Conservation (phyloP, 35 echinoderm and acorn worm genomes). For the Chiridota heheva region DNA sequence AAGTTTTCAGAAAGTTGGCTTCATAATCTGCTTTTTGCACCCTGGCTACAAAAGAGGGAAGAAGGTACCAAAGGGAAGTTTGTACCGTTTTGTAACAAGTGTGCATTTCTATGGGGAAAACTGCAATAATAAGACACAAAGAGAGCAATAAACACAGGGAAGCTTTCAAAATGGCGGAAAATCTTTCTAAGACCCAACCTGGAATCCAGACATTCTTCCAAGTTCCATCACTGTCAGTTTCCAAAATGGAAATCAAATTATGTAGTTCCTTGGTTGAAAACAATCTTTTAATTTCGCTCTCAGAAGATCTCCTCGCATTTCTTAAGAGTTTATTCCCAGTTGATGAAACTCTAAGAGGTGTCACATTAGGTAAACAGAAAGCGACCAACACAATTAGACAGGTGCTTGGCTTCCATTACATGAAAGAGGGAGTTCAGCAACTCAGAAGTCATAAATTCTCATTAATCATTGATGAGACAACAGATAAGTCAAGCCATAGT, state of each 20-base stretch:
- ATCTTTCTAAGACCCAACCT: too few relatives aligned
- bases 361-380: constrained; percentile 31
- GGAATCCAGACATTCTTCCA: not conserved
- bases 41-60: too few relatives aligned
- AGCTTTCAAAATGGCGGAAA: too few relatives aligned
- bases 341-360: constrained; percentile 21
- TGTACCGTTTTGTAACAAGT: too few relatives aligned
- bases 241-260: constrained; percentile 42
- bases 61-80: too few relatives aligned
- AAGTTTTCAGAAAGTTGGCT: too few relatives aligned
- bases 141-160: too few relatives aligned
- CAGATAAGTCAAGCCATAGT: constrained; percentile 26
- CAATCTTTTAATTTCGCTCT: constrained; percentile 12
- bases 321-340: constrained; percentile 17
- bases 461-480: constrained; percentile 28
- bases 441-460: constrained; percentile 15
- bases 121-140: too few relatives aligned
- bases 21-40: too few relatives aligned
- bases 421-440: constrained; percentile 1
- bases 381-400: constrained; percentile 32
- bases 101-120: too few relatives aligned
- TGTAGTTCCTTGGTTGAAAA: constrained; percentile 22
- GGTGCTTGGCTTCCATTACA: constrained; percentile 32
- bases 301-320: constrained; percentile 9
- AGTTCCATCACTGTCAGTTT: not conserved